Base-by-base conservation (phyloP, 2,797 vertebrate species). In the Dipus sagitta region DNA sequence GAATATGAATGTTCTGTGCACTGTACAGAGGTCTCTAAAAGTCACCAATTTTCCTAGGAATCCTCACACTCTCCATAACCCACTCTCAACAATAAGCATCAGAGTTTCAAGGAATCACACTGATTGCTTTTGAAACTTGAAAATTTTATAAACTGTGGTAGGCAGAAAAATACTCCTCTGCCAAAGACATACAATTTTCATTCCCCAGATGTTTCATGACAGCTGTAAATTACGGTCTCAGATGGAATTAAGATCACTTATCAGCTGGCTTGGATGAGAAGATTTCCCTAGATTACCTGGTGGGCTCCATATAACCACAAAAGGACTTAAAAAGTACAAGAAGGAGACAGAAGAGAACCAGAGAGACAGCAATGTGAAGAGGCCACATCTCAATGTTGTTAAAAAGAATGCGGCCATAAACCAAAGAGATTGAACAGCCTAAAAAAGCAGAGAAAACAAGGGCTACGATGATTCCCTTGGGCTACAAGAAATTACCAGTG, bases 1-100 rank as follows among this genome's bases (percentile, higher is more conserved):
- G 94, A 95, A 88, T 85, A 90, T 86, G 18, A 67, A 72, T 71
- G 75, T 86, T 84, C 95, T 92, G 28, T 94, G 72, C 93, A 89
- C 88, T 96, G 54, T 95, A 92, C 82, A 96, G 94, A 95, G 15
- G 26, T 24, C 26, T 54, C n/a, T 68, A 83, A 62, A 88, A 79
- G 32, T 38, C 38, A 28, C 12, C 47, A 42, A 38, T 47, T 78
- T 21, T 28, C 21, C 30, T 26, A 67, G 17, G 26, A 81, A 20
- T 18, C 32, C 17, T 74, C 67, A 88, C 81, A 26, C 9, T 65
- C 32, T 75, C 6, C 28, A 54, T 42, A 65, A 83, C 24, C 7
- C 17, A 60, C 54, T 15, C 1, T 26, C 10, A 65, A 1, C 23
- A 15, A 64, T 75, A 26, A 84, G 3, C 23, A 68, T 6, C 24